Evolutionary conservation across 2,888 invertebrate species (phyloP), one percentile per base, ranked within the genome.

Genomic region (Lobophora halterata): DNA sequence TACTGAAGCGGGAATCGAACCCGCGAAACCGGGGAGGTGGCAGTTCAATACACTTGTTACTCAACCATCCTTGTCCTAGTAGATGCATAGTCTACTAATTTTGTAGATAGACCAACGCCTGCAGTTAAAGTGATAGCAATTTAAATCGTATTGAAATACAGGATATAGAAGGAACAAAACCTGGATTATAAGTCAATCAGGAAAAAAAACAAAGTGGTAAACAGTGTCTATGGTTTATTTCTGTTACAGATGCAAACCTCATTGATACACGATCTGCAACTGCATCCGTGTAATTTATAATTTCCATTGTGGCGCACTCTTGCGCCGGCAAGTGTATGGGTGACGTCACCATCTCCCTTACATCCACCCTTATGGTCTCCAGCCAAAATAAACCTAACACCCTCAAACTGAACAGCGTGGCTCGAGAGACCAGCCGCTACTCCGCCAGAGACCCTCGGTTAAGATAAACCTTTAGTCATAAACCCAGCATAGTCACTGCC

Each of bases 361-460:
- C 35, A 31, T 31, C 32, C 41, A 71, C 72, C 86, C 89, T 89
- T 78, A 90, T 90, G 90, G 88, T 87, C 79, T 74, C 78, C 72
- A 71, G 81, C 64, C 88, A 81, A 83, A 85, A 85, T 57, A 87
- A 86, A 70, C 88, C 88, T 31, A 83, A 79, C 60, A 77, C 80
- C 48, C 68, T 86, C 43, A 86, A 88, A 61, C 77, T 82, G 13
- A 85, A 85, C 74, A 80, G 85, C 63, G 81, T 79, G 72, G 85
- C 89, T 53, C 80, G 87, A 46, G 76, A 85, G 53, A 77, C 88
- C 45, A 88, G 88, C 50, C 72, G 86, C 33, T 88, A 88, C 49
- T 87, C 83, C 36, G 88, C 88, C 38, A 77, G 88, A 56, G 90
- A 90, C 60, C 91, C 91, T 16, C 76, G 90, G 58, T 89, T 89